phyloP scores from a whole-genome alignment of 2,113 vertebrate species.

The Notothenia rossii region DNA sequence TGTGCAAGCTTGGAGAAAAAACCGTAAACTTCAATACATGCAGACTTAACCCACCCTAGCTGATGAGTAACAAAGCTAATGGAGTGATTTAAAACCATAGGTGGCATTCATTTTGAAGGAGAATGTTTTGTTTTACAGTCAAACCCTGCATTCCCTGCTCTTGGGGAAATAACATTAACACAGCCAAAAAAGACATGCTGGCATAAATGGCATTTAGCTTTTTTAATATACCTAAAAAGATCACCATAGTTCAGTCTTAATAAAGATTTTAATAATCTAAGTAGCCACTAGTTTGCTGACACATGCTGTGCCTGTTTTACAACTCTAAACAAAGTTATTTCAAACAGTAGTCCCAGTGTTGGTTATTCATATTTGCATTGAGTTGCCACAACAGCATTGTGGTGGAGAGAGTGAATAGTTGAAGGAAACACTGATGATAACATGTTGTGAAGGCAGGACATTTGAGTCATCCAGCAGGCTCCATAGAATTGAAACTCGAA shows the following conservation, averaged over 20 bases:
- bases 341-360: neutral
- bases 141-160: neutral
- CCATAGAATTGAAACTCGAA: neutral
- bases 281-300: neutral
- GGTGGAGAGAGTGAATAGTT: too few species aligned
- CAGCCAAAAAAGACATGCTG: fast-evolving
- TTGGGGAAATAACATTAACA: too few species aligned
- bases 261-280: too few species aligned
- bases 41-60: too few species aligned
- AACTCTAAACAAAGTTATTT: neutral
- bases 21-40: too few species aligned
- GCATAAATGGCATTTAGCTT: neutral
- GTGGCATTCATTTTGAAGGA: neutral
- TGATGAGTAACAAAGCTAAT: neutral
- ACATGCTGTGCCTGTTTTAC: neutral
- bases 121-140: neutral
- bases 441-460: too few species aligned
- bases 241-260: neutral
- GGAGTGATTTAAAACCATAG: neutral
- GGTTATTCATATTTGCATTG: neutral
- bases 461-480: neutral
- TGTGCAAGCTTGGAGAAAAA: too few species aligned
- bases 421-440: neutral
- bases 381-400: neutral
- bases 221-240: neutral